phyloP scores from a whole-genome alignment of 2,113 vertebrate genomes.

The Taxidea taxus region DNA sequence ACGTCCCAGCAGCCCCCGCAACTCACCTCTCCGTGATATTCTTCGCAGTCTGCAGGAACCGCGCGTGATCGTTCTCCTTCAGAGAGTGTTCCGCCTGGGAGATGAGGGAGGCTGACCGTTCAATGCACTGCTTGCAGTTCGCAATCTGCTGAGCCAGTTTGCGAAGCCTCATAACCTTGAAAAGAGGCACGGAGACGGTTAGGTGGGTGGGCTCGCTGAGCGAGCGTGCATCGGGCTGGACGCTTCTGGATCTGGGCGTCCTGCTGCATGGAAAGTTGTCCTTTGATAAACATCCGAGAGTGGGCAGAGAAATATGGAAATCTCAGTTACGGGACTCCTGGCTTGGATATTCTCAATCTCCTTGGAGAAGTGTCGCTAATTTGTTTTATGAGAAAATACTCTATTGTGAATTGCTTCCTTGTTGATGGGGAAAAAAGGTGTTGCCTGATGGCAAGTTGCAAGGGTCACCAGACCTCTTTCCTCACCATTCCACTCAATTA shows the following conservation, averaged over 20 bases:
- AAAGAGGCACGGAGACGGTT: constrained; percentile 46
- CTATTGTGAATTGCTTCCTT: constrained; percentile 58
- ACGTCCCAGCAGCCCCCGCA: background rate
- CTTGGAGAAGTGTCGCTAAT: constrained; percentile 39
- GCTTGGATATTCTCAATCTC: constrained; percentile 21
- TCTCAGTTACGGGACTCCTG: background rate
- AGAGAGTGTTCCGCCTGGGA: constrained; percentile 96
- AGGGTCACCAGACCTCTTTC: background rate
- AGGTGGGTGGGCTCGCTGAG: rapidly evolving
- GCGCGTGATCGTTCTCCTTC: constrained; percentile 95
- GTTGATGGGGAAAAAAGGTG: constrained; percentile 24
- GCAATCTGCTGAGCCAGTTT: constrained; percentile 97
- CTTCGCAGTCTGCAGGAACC: constrained; percentile 97
- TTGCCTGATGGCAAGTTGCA: background rate
- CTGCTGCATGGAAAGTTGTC: background rate
- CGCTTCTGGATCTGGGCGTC: background rate
- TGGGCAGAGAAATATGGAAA: background rate
- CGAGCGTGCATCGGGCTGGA: background rate
- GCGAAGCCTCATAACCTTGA: constrained; percentile 92
- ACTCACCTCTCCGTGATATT: constrained; percentile 95
- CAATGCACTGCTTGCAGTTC: constrained; percentile 97
- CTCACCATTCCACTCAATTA: background rate
- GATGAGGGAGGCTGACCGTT: constrained; percentile 95
- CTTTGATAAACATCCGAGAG: background rate
- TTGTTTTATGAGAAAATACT: constrained; percentile 53